These are phyloP conservation scores for Andrena minutula DNA, from an alignment of 2,888 invertebrate species.

Conservation along the genomic window DNA sequence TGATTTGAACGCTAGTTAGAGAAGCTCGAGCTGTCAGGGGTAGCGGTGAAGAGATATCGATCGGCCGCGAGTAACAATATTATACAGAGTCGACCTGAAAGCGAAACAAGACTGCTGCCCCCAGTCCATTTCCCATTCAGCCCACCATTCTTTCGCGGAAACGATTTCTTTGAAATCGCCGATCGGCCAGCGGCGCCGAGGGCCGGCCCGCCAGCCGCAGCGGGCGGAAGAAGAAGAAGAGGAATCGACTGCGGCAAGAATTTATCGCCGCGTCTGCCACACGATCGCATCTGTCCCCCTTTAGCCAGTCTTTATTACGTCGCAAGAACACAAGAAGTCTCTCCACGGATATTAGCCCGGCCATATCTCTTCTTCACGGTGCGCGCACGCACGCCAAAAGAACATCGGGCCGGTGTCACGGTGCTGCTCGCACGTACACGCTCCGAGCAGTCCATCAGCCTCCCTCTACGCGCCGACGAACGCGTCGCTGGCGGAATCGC, in stretches of 20 bases:
- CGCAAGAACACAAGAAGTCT: conserved; percentile 65
- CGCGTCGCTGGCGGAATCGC: conserved; percentile 1
- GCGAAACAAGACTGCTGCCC: neutral
- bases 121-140: neutral
- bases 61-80: neutral
- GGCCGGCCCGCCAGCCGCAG: conserved; percentile 11
- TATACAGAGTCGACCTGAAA: neutral
- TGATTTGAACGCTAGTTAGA: too few relatives aligned
- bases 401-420: conserved; percentile 45
- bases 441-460: conserved; percentile 22
- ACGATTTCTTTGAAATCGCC: conserved; percentile 42
- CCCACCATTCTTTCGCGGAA: conserved; percentile 4
- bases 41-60: neutral
- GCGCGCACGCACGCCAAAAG: conserved; percentile 32
- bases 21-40: too few relatives aligned
- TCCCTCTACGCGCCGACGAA: neutral
- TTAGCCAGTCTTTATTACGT: conserved; percentile 67
- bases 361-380: conserved; percentile 63
- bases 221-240: conserved; percentile 47
- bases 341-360: conserved; percentile 63
- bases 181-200: conserved; percentile 19
- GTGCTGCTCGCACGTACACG: conserved; percentile 43
- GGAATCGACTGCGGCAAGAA: conserved; percentile 64
- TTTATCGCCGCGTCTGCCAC: conserved; percentile 66
- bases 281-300: conserved; percentile 68